Conservation (phyloP, 2,797 vertebrate genomes). For the Myripristis jacobus region DNA sequence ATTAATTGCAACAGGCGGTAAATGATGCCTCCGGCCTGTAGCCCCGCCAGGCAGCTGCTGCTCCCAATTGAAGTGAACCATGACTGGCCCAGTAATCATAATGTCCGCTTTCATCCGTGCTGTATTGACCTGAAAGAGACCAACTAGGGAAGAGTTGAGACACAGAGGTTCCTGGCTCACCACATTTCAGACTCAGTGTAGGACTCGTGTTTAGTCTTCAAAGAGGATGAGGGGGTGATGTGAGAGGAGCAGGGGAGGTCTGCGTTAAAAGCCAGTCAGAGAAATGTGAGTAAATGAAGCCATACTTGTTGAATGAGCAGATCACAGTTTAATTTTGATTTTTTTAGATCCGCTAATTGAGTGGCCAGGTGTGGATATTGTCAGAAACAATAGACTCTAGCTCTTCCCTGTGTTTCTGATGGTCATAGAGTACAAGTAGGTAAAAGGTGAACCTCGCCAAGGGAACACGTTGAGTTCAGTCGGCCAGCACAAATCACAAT, state of each 20-base stretch:
- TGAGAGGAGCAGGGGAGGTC: no score
- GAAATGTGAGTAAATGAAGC: no score
- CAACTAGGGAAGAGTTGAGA: conserved; percentile 80
- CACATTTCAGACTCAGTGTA: background rate
- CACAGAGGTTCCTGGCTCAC: conserved; percentile 31
- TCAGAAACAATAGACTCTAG: background rate
- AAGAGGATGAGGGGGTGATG: background rate
- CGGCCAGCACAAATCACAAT: conserved; percentile 53
- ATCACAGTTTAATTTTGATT: no score
- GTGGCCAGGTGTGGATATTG: background rate
- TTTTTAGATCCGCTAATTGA: background rate
- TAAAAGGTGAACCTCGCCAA: conserved; percentile 73
- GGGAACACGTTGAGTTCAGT: conserved; percentile 49
- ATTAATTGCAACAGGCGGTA: conserved; percentile 25
- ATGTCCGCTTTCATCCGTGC: conserved; percentile 51
- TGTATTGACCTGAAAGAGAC: conserved; percentile 54
- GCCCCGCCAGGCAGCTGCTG: conserved; percentile 27
- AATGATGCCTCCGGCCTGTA: conserved; percentile 23
- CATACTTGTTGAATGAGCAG: no score
- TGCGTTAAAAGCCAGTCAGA: no score
- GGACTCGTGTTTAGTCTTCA: background rate
- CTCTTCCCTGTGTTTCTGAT: background rate
- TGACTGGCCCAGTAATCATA: conserved; percentile 35
- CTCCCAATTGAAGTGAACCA: conserved; percentile 21
- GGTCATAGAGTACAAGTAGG: conserved; percentile 58